Base-by-base conservation (phyloP, 1,140 invertebrate species). In the Microvelia longipes region DNA sequence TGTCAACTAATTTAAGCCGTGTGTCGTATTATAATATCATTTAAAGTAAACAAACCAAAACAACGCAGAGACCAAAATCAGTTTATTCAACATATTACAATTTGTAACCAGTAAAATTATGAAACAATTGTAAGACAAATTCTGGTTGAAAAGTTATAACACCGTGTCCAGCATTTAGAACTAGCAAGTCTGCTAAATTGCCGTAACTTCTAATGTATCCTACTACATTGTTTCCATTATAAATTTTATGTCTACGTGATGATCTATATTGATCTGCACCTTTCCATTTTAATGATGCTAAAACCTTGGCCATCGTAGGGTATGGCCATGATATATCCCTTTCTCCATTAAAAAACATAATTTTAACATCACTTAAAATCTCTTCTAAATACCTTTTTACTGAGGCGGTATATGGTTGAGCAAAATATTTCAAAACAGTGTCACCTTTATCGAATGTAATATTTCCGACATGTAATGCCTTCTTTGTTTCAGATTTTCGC, bases 351-450 rank as follows among this genome's bases (percentile, higher is more conserved):
- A 92, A 94, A 66, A 90, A 82, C 2, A 90, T 80, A 1, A 89
- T 85, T 76, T 84, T 84, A 74, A 91, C 92, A 5, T 50, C 5
- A 75, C 85, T 73, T 82, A 85, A 70, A 0, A 96, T 78, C 69
- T 88, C 85, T 2, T 84, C 81, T 66, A 96, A 80, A 85, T 87
- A 88, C 0, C 86, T 85, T 65, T 89, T 88, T 27, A 93, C 85
- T 0, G 89, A 91, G 74, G 91, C 83, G 87, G 94, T 92, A 0
- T 96, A 82, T 81, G 96, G 94, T 27, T 82, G 77, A 65, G 86
- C 84, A 1, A 96, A 77, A 50, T 11, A 81, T 74, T 75, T 92
- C 88, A 1, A 92, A 91, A 30, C 75, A 71, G 73, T 79, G 76
- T 5, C 19, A 77, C 69, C 67, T 80, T 70, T 62, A 26, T 76